These are phyloP conservation scores for Anguilla megastoma DNA, from an alignment of 2,797 vertebrate genomes.

Conservation along the genomic window DNA sequence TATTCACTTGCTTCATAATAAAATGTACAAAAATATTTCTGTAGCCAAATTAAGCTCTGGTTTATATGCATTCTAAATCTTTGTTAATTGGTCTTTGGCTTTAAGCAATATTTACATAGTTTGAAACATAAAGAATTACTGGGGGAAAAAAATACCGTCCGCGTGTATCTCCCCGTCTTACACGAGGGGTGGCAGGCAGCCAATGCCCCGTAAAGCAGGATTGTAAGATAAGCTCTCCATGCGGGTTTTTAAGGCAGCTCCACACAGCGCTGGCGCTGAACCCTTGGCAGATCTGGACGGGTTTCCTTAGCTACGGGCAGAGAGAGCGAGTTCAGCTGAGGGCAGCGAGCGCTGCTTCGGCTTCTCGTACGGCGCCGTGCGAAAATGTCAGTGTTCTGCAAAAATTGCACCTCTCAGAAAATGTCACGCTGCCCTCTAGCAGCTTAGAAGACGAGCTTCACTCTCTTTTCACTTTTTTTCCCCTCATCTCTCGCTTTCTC, in stretches of 20 bases:
- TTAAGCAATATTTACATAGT: not conserved
- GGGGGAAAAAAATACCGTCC: not conserved
- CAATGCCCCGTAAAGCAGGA: not conserved
- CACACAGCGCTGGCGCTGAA: constrained; percentile 9
- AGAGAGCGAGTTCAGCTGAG: constrained; percentile 10
- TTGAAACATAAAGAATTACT: not conserved
- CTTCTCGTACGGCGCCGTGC: constrained; percentile 31
- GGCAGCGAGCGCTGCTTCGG: not conserved
- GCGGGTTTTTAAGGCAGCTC: constrained; percentile 19
- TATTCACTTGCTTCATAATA: not conserved
- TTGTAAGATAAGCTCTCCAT: constrained; percentile 1
- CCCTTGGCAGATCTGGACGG: constrained; percentile 16
- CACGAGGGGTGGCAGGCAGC: not conserved
- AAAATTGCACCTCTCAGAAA: constrained; percentile 38
- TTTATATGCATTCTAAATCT: not conserved
- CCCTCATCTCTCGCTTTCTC: constrained; percentile 24
- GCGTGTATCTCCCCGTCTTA: not conserved
- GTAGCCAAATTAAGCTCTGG: not conserved
- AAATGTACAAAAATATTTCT: not conserved
- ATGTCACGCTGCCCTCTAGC: constrained; percentile 39
- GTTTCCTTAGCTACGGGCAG: constrained; percentile 18
- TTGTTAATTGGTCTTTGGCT: not conserved
- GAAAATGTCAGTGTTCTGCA: constrained; percentile 45
- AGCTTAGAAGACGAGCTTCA: constrained; percentile 11
- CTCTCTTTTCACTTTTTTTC: not conserved